Evolutionary conservation across 2,113 vertebrate species (phyloP), one percentile per base, ranked within the genome.

Genomic region (Sylvilagus bachmani): DNA sequence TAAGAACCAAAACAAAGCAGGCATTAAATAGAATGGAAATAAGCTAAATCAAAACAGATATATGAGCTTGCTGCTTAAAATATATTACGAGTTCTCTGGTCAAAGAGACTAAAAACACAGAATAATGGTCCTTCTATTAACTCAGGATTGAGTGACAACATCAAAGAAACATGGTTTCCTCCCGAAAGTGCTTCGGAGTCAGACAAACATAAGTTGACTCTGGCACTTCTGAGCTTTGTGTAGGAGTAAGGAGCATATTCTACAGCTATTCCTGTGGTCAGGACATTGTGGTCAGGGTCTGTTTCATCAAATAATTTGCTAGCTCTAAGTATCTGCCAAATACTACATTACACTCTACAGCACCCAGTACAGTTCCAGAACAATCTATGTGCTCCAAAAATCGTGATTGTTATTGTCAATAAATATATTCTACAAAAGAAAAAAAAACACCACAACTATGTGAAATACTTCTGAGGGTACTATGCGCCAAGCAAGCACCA

Each of bases 31-130:
- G 33, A 53, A 0, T 7, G 80, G 44, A 90, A 91, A 87, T 79
- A 91, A 83, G 44, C 12, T 84, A 95, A 94, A 91, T 17, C 58
- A 95, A 90, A 0, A 81, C 49, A 96, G 24, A 58, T 10, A 36
- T 14, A 67, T 71, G 83, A 62, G 78, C n/a, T 51, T 96, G 51
- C n/a, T 69, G 73, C 73, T 90, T 25, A 82, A 82, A 96, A 93
- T 53, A 27, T 38, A 84, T 33, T 55, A 73, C 13, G 31, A 89
- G 22, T 71, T 44, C 16, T 75, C 61, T 29, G 69, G 70, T 44
- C 55, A 62, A 89, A 78, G 25, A 95, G 10, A 85, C 83, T 74
- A 38, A 71, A 67, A 71, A 70, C 55, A 17, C 53, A 79, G 62
- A 69, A 64, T 22, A 19, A 75, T 11, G 21, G 9, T 10, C 31